These are phyloP conservation scores for Ditylenchus dipsaci DNA, from an alignment of 1,140 invertebrate genomes.

Conservation along the genomic window DNA sequence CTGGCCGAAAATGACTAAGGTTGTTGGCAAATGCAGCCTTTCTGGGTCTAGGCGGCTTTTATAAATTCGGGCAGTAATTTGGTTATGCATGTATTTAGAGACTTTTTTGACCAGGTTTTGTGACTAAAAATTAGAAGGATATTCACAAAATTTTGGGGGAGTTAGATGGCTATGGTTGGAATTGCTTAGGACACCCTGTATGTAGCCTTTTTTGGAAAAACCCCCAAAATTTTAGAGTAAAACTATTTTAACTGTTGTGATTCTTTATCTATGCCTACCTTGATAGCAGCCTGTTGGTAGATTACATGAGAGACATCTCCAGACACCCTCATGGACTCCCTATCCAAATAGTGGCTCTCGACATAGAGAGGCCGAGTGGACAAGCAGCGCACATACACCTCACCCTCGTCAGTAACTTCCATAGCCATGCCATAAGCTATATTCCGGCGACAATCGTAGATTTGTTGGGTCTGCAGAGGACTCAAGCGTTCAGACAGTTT, in stretches of 20 bases:
- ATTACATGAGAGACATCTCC: constrained; percentile 15
- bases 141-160: no score
- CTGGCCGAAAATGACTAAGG: not conserved
- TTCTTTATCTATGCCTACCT: constrained; percentile 5
- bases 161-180: no score
- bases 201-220: no score
- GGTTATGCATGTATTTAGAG: no score
- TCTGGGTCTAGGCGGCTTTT: no score
- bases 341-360: constrained; percentile 27
- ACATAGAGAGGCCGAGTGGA: constrained; percentile 22
- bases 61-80: no score
- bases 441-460: constrained; percentile 11
- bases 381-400: constrained; percentile 16
- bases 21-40: no score
- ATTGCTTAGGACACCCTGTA: no score
- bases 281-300: constrained; percentile 33
- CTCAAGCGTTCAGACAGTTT: constrained; percentile 1
- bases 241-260: not conserved
- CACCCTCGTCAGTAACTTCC: constrained; percentile 24
- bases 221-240: no score
- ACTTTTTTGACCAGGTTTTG: no score
- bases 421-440: constrained; percentile 21
- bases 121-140: no score
- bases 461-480: constrained; percentile 25
- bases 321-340: constrained; percentile 25